Base-by-base conservation (phyloP, 2,797 vertebrate species). In the Atherinosoma microstoma region DNA sequence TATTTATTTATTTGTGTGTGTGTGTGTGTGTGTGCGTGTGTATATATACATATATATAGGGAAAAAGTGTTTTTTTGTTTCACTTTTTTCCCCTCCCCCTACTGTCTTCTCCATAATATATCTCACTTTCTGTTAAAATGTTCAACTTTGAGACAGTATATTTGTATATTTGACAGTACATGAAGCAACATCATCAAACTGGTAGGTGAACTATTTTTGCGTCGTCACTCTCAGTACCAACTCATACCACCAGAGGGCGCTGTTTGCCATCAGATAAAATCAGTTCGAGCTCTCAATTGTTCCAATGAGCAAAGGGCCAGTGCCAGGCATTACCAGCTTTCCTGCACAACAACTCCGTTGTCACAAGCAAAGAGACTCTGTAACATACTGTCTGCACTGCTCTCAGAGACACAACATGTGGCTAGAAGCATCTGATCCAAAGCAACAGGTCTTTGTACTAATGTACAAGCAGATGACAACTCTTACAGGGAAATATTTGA, bases 241-340 rank as follows among this genome's bases (percentile, higher is more conserved):
- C 6, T 24, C 2, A 0, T 2, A 49, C 51, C 93, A 91, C 72
- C 32, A 87, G 87, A 71, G 71, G 80, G 80, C 51, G 64, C 79
- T 88, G 76, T 65, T 61, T 45, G 3, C 70, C 57, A 49, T 27
- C 20, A 8, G 57, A 84, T 77, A 0, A 54, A 64, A 42, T 27
- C 0, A 0, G 3, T 7, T 20, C 8, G 1, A 12, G 36, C 29
- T 4, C 27, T 27, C 13, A 36, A 16, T 47, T 24, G 59, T 58
- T 42, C 63, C 45, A 45, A 47, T 35, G 45, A 27, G 4, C 40
- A 27, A 18, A 49, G 42, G 58, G 65, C 42, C 76, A 40, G 92
- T 94, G 85, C 92, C 92, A 91, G 91, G 90, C 90, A 74, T 90
- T 45, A 72, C 85, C 89, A 91, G 84, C 82, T 75, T 60, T 62